Base-by-base conservation (phyloP, 1,140 invertebrate species). In the Hestina assimilis region DNA sequence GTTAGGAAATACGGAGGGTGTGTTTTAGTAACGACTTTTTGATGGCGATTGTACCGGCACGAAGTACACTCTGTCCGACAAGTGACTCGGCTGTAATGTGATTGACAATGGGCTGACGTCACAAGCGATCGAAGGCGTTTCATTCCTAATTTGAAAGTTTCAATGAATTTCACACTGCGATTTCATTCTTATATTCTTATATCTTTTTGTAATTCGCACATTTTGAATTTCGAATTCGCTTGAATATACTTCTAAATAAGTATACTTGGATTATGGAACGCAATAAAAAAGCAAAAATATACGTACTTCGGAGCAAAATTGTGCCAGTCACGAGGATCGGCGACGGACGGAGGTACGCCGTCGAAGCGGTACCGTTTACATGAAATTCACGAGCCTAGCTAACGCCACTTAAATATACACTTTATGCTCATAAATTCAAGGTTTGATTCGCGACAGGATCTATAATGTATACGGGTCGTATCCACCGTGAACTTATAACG, bases 211-310 rank as follows among this genome's bases (percentile, higher is more conserved):
- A 38, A 19, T 31, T 35, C 46, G 38, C 55, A 50, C 52, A n/a
- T n/a, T n/a, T n/a, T n/a, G n/a, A n/a, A n/a, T n/a, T n/a, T n/a
- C n/a, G n/a, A n/a, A n/a, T n/a, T n/a, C n/a, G n/a, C n/a, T n/a
- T n/a, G 31, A 55, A 60, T 46, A 60, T 54, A 52, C 21, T 19
- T 21, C 21, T 52, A 59, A 50, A 41, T 33, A 42, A 14, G 50
- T 54, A 61, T 12, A 53, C 54, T 54, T 29, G 66, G 64, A 74
- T 74, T 74, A 76, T 62, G 62, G 72, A 66, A 71, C 59, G 72
- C 70, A 75, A 81, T 79, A 83, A 83, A 84, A 82, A 75, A 68
- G 67, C 64, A 75, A 77, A 84, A 80, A 84, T 79, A 84, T 64
- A 74, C 73, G 66, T 61, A 75, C 75, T 74, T 68, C 68, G 66